Conservation (phyloP, 2,888 invertebrate species). For the Epinotia brunnichana region DNA sequence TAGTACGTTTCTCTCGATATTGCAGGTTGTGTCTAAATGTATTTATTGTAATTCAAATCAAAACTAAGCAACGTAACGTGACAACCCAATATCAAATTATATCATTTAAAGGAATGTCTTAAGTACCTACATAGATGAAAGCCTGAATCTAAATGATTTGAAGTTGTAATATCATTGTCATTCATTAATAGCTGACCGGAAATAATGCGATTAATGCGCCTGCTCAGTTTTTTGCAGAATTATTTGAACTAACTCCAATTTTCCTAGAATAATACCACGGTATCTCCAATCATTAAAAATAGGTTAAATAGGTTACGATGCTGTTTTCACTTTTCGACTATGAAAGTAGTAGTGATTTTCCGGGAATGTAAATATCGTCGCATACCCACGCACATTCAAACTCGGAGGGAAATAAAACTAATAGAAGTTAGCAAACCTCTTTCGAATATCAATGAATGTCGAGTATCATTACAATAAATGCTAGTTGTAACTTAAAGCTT, state of each 20-base stretch:
- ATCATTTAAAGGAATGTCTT: background rate
- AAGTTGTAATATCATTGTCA: no score
- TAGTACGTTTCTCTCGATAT: background rate
- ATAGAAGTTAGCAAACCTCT: conserved; percentile 7
- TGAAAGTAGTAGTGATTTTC: background rate
- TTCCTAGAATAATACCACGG: conserved; percentile 11
- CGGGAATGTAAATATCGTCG: conserved; percentile 7
- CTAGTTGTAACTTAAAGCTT: conserved; percentile 18
- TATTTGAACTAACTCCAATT: background rate
- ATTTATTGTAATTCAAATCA: background rate
- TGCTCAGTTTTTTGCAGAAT: background rate
- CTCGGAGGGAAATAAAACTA: background rate
- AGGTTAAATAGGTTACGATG: background rate
- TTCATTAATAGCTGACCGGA: background rate
- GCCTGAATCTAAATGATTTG: no score
- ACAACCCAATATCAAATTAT: background rate
- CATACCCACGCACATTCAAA: conserved; percentile 11
- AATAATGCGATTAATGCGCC: no score
- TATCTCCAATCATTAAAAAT: background rate
- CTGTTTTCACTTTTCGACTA: background rate
- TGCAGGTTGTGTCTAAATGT: background rate
- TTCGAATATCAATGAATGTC: conserved; percentile 18
- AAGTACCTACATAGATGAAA: no score
- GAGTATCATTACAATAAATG: background rate
- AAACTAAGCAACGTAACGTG: background rate